These are phyloP conservation scores for Acleris sparsana DNA, from an alignment of 2,888 invertebrate species.

Conservation along the genomic window DNA sequence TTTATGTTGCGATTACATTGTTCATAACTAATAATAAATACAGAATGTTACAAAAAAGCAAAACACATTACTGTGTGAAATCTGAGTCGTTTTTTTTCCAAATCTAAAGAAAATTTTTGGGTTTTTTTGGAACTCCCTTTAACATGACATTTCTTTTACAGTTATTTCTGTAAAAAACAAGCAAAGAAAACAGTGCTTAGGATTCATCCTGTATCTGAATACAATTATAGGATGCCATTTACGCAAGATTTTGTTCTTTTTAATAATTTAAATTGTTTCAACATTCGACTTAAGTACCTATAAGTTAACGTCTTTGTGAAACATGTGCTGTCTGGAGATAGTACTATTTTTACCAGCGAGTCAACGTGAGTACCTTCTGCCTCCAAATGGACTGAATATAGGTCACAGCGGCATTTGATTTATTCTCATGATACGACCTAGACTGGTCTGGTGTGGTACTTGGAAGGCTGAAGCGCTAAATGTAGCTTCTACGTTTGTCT, in stretches of 20 bases:
- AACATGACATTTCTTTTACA: too few species aligned
- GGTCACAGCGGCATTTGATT: conserved; percentile 24
- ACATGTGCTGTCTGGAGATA: conserved; percentile 12
- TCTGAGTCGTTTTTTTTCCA: too few species aligned
- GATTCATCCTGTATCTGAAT: too few species aligned
- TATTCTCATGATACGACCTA: conserved; percentile 12
- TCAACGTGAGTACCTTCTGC: conserved; percentile 1
- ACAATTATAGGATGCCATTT: too few species aligned
- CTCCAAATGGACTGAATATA: conserved; percentile 7
- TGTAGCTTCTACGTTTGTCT: background rate
- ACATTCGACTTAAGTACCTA: background rate
- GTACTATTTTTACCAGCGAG: background rate
- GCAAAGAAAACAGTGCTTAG: too few species aligned
- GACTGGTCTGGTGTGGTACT: conserved; percentile 24
- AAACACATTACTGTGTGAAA: too few species aligned
- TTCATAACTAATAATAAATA: too few species aligned
- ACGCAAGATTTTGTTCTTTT: background rate
- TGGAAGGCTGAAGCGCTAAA: background rate
- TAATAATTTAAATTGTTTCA: background rate
- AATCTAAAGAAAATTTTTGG: too few species aligned
- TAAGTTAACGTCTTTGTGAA: background rate
- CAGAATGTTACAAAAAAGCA: too few species aligned
- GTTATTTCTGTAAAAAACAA: too few species aligned
- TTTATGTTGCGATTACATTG: too few species aligned
- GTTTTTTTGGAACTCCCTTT: too few species aligned